Conservation (phyloP, 2,113 vertebrate genomes). For the Columbina picui region DNA sequence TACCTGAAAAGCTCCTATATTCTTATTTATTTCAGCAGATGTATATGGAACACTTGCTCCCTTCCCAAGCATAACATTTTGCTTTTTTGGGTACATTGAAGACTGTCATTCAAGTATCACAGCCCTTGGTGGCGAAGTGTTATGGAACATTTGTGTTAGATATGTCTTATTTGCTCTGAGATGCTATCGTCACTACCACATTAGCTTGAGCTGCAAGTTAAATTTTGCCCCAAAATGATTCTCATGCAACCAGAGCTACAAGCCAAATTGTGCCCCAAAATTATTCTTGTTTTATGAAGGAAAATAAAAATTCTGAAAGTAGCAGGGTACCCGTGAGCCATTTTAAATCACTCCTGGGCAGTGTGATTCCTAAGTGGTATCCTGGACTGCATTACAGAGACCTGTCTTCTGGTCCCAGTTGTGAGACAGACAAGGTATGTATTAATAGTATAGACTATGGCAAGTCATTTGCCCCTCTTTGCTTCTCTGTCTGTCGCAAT, state of each 20-base stretch:
- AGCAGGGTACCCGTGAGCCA: neutral
- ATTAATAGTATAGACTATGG: neutral
- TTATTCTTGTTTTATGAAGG: neutral
- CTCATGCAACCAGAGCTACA: rapidly evolving
- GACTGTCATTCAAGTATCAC: neutral
- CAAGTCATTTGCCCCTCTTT: neutral
- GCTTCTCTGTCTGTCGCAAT: neutral
- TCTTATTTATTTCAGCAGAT: neutral
- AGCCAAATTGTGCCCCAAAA: neutral
- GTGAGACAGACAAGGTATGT: neutral
- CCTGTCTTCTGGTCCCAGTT: neutral
- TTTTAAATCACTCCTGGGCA: neutral
- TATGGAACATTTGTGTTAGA: neutral
- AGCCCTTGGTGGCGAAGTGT: neutral
- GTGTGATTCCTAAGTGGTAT: neutral
- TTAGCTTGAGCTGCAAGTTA: neutral
- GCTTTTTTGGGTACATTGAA: neutral
- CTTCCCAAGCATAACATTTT: neutral
- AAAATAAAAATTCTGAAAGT: neutral
- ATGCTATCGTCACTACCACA: neutral
- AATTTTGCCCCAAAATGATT: neutral
- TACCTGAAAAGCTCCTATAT: neutral
- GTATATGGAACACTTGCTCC: neutral
- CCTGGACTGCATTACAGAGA: neutral
- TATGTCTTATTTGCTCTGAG: neutral